A percentile compares a stretch with the other conserved stretches of the same genome.
Conservation (phyloP, 2,113 vertebrate genomes). For the Xenopus tropicalis region DNA sequence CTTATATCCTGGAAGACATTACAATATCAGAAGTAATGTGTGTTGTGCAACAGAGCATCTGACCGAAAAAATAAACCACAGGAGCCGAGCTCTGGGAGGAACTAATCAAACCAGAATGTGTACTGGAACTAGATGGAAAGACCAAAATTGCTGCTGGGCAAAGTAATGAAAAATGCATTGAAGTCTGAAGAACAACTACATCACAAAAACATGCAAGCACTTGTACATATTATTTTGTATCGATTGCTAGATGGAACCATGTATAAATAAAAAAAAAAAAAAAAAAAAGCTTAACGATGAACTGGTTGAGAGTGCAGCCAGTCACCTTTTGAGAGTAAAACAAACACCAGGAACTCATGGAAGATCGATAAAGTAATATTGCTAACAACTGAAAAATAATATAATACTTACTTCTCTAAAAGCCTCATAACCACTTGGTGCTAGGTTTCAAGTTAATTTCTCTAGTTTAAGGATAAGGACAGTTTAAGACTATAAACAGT, state of each 20-base stretch:
- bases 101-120: slow-evolving; percentile 46
- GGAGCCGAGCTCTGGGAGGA: slow-evolving; percentile 43
- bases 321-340: slow-evolving; percentile 4
- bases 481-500: no score
- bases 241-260: slow-evolving; percentile 10
- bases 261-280: slow-evolving; percentile 21
- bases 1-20: slow-evolving; percentile 15
- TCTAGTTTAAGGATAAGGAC: no score
- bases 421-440: no score
- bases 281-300: slow-evolving; percentile 18
- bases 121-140: slow-evolving; percentile 39
- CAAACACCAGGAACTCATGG: background rate
- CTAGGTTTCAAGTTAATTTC: no score
- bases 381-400: no score
- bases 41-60: slow-evolving; percentile 13
- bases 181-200: slow-evolving; percentile 43
- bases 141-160: slow-evolving; percentile 44
- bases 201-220: slow-evolving; percentile 26
- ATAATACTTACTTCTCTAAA: no score
- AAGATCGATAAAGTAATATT: background rate
- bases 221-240: slow-evolving; percentile 33
- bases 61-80: slow-evolving; percentile 31
- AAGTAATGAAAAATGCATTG: slow-evolving; percentile 47
- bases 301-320: slow-evolving; percentile 4
- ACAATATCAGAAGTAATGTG: slow-evolving; percentile 38